phyloP scores from a whole-genome alignment of 2,797 vertebrate species.

The Vespertilio murinus region DNA sequence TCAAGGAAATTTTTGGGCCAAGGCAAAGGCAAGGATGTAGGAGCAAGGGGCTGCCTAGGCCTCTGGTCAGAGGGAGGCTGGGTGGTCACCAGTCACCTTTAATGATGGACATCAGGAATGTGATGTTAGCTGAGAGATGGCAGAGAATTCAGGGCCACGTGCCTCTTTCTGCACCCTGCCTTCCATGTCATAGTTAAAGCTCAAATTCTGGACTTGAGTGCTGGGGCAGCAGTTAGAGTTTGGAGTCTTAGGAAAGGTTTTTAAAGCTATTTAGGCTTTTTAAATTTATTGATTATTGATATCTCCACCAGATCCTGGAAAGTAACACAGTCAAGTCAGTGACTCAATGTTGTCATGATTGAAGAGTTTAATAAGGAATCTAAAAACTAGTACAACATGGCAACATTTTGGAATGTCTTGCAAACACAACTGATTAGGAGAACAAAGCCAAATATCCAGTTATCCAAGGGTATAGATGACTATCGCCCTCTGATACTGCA shows the following conservation, averaged over 20 bases:
- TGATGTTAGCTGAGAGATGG: fast-evolving
- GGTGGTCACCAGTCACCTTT: not conserved
- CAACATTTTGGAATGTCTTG: not conserved
- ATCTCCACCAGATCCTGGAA: not conserved
- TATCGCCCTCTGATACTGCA: not conserved
- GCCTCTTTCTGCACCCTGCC: too few relatives aligned
- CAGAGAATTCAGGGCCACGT: not conserved
- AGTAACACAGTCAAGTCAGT: not conserved
- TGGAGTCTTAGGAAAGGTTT: not conserved
- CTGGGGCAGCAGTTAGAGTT: not conserved
- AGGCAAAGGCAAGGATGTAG: not conserved
- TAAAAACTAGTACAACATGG: not conserved
- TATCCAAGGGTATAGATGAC: not conserved
- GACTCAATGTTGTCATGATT: not conserved
- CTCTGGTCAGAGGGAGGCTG: not conserved
- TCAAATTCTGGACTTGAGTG: not conserved
- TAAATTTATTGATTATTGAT: not conserved
- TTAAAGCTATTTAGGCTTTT: not conserved
- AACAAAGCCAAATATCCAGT: not conserved
- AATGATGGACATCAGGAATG: fast-evolving
- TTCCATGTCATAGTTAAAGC: not conserved
- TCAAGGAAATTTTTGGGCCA: not conserved
- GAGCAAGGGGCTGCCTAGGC: not conserved
- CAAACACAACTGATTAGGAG: not conserved
- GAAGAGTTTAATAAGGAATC: not conserved